Conservation (phyloP, 1,140 invertebrate genomes). For the Bemisia tabaci region DNA sequence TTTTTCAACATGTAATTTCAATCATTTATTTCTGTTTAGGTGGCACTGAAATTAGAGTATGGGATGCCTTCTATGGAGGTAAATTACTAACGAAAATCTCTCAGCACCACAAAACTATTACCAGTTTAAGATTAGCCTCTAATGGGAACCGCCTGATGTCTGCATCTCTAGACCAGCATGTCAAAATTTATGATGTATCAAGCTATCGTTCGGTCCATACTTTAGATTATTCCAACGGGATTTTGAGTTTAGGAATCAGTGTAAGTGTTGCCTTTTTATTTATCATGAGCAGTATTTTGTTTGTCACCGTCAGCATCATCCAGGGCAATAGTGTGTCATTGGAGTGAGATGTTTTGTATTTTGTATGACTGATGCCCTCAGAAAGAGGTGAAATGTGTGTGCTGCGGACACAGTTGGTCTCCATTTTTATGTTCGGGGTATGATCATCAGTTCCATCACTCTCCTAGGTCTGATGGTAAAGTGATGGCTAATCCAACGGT, state of each 20-base stretch:
- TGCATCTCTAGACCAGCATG: constrained; percentile 80
- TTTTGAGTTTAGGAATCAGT: constrained; percentile 70
- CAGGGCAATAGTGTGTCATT: neutral
- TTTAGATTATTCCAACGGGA: constrained; percentile 76
- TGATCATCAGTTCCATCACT: too few relatives aligned
- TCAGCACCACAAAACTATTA: constrained; percentile 89
- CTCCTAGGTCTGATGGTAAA: too few relatives aligned
- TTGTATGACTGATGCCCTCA: neutral
- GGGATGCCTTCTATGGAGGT: constrained; percentile 80
- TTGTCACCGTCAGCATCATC: neutral
- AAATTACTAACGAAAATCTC: constrained; percentile 63
- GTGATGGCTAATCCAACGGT: too few relatives aligned
- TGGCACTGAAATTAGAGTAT: constrained; percentile 81
- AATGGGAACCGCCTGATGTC: constrained; percentile 72
- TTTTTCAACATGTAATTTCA: too few relatives aligned
- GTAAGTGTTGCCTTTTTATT: constrained; percentile 43
- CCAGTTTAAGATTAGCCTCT: constrained; percentile 60
- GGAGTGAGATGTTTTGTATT: neutral
- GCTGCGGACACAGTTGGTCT: too few relatives aligned
- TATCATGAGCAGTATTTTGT: neutral
- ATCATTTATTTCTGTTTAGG: constrained; percentile 34
- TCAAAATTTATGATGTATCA: constrained; percentile 84
- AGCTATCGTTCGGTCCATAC: constrained; percentile 79
- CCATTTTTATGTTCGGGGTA: too few relatives aligned
- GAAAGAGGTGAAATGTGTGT: constrained; percentile 4